A percentile compares a stretch with the other conserved stretches of the same genome.
Evolutionary conservation across 2,888 invertebrate genomes (phyloP).

Genomic region (Acrobasis repandana): DNA sequence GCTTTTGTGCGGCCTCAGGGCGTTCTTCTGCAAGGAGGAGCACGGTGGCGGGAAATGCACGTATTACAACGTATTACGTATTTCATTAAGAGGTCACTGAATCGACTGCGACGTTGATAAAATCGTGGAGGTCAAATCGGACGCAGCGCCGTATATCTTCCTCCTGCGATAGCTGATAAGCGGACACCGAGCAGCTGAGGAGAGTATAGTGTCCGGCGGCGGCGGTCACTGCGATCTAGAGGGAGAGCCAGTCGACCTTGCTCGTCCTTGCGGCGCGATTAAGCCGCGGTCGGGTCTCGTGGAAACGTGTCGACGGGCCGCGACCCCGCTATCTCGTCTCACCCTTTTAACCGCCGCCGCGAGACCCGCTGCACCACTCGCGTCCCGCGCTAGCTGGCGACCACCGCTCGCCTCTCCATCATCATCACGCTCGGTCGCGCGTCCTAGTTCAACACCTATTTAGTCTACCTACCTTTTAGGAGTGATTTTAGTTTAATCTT

Average conservation of each 20-base stretch:
- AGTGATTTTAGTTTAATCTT: background rate
- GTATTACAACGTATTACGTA: constrained; percentile 38
- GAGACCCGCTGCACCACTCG: constrained; percentile 53
- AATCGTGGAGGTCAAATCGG: constrained; percentile 54
- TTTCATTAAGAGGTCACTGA: constrained; percentile 43
- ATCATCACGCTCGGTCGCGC: constrained; percentile 2
- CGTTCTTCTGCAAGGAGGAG: background rate
- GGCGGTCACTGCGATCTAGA: constrained; percentile 22
- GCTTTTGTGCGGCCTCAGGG: constrained; percentile 32
- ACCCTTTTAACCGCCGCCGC: constrained; percentile 62
- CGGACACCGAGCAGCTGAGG: constrained; percentile 1
- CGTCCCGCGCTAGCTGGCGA: constrained; percentile 45
- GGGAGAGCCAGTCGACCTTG: constrained; percentile 64
- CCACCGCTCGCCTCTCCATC: constrained; percentile 22
- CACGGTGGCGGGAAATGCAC: constrained; percentile 5
- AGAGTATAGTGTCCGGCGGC: constrained; percentile 16
- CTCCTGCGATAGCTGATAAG: constrained; percentile 14
- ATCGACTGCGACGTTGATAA: constrained; percentile 42
- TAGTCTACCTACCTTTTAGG: background rate
- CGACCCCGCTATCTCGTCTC: constrained; percentile 63
- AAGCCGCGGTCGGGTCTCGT: constrained; percentile 52
- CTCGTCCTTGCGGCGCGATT: constrained; percentile 68
- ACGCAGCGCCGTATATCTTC: constrained; percentile 34
- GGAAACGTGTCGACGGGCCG: constrained; percentile 60
- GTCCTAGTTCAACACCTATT: background rate